Base-by-base conservation (phyloP, 2,888 invertebrate genomes). In the Germaria angustata region DNA sequence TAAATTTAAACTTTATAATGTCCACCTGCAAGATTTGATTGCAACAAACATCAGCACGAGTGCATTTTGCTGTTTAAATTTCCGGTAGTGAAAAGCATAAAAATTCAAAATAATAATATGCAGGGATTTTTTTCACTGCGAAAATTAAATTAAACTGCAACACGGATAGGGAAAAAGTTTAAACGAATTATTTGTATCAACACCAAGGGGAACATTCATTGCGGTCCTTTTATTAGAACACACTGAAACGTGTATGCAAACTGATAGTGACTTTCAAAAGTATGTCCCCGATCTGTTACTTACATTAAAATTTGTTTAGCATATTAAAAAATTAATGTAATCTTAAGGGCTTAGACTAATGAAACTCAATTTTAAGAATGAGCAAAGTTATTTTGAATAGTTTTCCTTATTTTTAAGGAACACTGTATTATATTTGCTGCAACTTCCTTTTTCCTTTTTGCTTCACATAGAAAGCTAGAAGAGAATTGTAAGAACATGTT, bases 111-210 rank as follows among this genome's bases (percentile, higher is more conserved):
- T 34, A 61, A 51, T 41, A 69, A 51, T 76, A 77, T 68, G 77
- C 51, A 51, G 8, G 11, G 4, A 20, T 15, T 36, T 59, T 46
- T 75, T 13, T 22, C 41, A 39, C 28, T 41, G 17, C 5, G 41
- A 9, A 81, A 84, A 80, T 80, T 84, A 80, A 84, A 84, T 81
- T 84, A 84, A 84, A 81, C 81, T 84, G 73, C 81, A 84, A 57
- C 84, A 78, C 69, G 72, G 77, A 84, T 55, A 72, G 75, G 61
- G 76, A 81, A 84, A 84, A 84, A 84, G 81, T 84, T 73, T 79
- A 68, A 72, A 79, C 53, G 73, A 84, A 84, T 84, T 84, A 84
- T 79, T 84, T 81, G 76, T 73, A 84, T 68, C 84, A 84, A 76
- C 84, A 77, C 84, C 81, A 72, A 63, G 72, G 84, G 81, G 72